A percentile compares a stretch with the other conserved stretches of the same genome.
phyloP scores from a whole-genome alignment of 2,888 invertebrate species.

The Philopedon plagiatum region DNA sequence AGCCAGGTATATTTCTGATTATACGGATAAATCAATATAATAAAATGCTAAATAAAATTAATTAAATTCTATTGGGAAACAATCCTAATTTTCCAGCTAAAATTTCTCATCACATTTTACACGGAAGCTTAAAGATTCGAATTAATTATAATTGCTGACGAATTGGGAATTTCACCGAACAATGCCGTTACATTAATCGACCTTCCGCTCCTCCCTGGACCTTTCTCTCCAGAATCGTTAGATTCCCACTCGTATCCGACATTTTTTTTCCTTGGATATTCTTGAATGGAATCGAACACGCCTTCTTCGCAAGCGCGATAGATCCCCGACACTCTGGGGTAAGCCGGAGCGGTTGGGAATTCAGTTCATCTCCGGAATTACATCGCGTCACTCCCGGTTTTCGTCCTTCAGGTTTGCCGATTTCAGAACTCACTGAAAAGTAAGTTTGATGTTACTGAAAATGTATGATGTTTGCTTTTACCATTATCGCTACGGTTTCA shows the following conservation, averaged over 20 bases:
- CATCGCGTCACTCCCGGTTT: constrained; percentile 23
- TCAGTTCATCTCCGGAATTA: constrained; percentile 38
- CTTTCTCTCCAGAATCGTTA: constrained; percentile 25
- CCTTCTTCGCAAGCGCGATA: constrained; percentile 50
- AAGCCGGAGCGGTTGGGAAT: constrained; percentile 21
- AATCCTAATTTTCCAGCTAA: neutral
- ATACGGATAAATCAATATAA: too few relatives aligned
- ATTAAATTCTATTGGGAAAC: neutral
- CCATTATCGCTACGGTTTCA: neutral
- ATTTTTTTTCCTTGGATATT: constrained; percentile 28
- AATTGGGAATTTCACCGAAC: constrained; percentile 9
- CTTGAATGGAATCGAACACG: constrained; percentile 51
- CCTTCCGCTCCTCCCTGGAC: constrained; percentile 18
- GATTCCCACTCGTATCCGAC: constrained; percentile 32
- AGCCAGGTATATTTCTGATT: too few relatives aligned
- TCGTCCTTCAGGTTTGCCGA: constrained; percentile 18
- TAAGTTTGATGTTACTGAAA: constrained; percentile 32
- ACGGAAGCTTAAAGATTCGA: neutral
- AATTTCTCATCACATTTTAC: neutral
- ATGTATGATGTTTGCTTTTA: neutral
- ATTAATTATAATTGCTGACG: constrained; percentile 14
- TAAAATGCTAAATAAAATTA: neutral
- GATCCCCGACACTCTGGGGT: constrained; percentile 37
- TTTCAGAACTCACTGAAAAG: constrained; percentile 22
- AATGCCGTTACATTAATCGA: constrained; percentile 23